Percentiles rank a stretch among this genome's conserved stretches.
phyloP scores from a whole-genome alignment of 2,888 invertebrate genomes.

The Fissipunctia ypsillon region DNA sequence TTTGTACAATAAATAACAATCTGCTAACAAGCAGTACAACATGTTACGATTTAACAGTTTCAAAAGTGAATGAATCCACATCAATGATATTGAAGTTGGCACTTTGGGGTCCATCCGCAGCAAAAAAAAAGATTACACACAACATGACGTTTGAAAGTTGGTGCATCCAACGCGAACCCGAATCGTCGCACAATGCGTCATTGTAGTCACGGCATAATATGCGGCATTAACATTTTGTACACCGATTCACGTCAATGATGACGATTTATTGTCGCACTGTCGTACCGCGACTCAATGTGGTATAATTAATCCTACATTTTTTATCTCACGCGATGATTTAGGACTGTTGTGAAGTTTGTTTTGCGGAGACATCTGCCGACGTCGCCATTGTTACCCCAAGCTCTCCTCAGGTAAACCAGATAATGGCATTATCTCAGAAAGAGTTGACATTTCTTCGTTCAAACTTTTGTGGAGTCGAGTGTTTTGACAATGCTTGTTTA shows the following conservation, averaged over 20 bases:
- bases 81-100: slow-evolving; percentile 72
- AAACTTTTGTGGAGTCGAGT: slow-evolving; percentile 86
- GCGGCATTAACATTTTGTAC: slow-evolving; percentile 89
- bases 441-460: slow-evolving; percentile 87
- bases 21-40: slow-evolving; percentile 20
- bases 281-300: slow-evolving; percentile 76
- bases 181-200: slow-evolving; percentile 87
- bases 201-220: slow-evolving; percentile 88
- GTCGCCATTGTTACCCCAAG: slow-evolving; percentile 80
- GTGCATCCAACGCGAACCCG: slow-evolving; percentile 76
- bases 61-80: slow-evolving; percentile 60
- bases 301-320: slow-evolving; percentile 84
- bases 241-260: slow-evolving; percentile 88
- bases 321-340: slow-evolving; percentile 83
- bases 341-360: slow-evolving; percentile 87
- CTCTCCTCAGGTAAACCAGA: slow-evolving; percentile 87
- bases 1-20: slow-evolving; percentile 15
- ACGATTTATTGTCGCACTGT: slow-evolving; percentile 87
- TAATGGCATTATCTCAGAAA: slow-evolving; percentile 87
- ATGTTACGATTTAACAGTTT: slow-evolving; percentile 53
- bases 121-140: slow-evolving; percentile 77
- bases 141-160: slow-evolving; percentile 80
- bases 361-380: slow-evolving; percentile 89
- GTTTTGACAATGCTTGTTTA: slow-evolving; percentile 86
- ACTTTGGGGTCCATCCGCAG: slow-evolving; percentile 70